Base-by-base conservation (phyloP, 2,797 vertebrate species). In the Thripadectes ignobilis region DNA sequence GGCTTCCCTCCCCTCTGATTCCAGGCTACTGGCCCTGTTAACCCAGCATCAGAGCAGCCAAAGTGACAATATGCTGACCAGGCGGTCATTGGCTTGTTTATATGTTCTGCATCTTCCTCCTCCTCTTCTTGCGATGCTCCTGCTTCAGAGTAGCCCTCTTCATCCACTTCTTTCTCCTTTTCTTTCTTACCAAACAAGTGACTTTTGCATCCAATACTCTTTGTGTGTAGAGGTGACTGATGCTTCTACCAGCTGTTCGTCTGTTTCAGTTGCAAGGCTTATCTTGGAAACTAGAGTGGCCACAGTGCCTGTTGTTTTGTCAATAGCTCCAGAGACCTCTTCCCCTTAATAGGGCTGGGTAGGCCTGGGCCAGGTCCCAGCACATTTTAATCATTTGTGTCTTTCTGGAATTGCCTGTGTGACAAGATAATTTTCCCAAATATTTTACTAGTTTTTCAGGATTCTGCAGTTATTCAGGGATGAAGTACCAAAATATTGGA, bases 241-340 rank as follows among this genome's bases (percentile, higher is more conserved):
- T 17, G 16, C 17, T 21, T 39, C 38, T 21, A 62, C 0, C 0
- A 3, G 29, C 7, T 27, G 32, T 5, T 74, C 26, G 21, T 62
- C 68, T 62, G 20, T 14, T 32, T 74, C 75, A 39, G n/a, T 1
- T 43, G 48, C 23, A 67, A 67, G 49, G 34, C 20, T n/a, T 34
- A 5, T 67, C 48, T 49, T 0, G 0, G 36, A 43, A 54, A 27
- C 9, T 67, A 41, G 27, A 48, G 22, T 1, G 54, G 19, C 19
- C 20, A 36, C 54, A 67, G 36, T 7, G 52, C 36, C 39, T 1
- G 0, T 6, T 18, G 8, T 26, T 85, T 67, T 49, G 11, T 10
- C 27, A 10, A 55, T 20, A 90, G 46, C 61, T 36, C 27, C 39
- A 54, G 67, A 54, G 34, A 29, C 7, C 7, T 66, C 46, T 61